Base-by-base conservation (phyloP, 2,113 vertebrate species). In the Platichthys stellatus region DNA sequence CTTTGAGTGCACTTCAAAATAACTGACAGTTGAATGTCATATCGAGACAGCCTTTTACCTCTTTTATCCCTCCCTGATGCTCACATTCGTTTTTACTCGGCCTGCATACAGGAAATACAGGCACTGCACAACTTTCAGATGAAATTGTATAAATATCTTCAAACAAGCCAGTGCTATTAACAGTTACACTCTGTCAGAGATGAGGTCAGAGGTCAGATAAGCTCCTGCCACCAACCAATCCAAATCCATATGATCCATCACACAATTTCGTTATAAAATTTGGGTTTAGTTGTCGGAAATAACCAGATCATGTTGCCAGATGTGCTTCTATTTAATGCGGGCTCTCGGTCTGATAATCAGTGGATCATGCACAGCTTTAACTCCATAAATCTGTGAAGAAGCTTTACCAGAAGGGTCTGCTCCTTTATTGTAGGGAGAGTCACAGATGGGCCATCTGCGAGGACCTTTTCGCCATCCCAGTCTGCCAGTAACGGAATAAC, bases 351-450 rank as follows among this genome's bases (percentile, higher is more conserved):
- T 79, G 69, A 26, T 87, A 72, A 85, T 80, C 73, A 56, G 47
- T 6, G 45, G 58, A 85, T 90, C 66, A 68, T 79, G 82, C 69
- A 65, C 64, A 72, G 85, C 61, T 89, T 88, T 86, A 77, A 67
- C 71, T 7, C 8, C 13, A 69, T 88, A 58, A 85, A 80, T 80
- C 89, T 80, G 63, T 20, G 51, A 81, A 74, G 76, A 72, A 74
- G 83, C 74, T 84, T 83, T 77, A 59, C 56, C 3, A 9, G 74
- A 60, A 75, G 72, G 63, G 70, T 40, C 57, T 31, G 63, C 13
- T 0, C 6, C 9, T 10, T 78, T 59, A 78, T 58, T 31, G 38
- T 61, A 74, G 54, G 67, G 56, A 53, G 17, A 65, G 63, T 63
- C 63, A 31, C 76, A 81, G 71, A 81, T 80, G 78, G 58, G 14